Conservation (phyloP, 2,113 vertebrate species). For the Ophiodon elongatus region DNA sequence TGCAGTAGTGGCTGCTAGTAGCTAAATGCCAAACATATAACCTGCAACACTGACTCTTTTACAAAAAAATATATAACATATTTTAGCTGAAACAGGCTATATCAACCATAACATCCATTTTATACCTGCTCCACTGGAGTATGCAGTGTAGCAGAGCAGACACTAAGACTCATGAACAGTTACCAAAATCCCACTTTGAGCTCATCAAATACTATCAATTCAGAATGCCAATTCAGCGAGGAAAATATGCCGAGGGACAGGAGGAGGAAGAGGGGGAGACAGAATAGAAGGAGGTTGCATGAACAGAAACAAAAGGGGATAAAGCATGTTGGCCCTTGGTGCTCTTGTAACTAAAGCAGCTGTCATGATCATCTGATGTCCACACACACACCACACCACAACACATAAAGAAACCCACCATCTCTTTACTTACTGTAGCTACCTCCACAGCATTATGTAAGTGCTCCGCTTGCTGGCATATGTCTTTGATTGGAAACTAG, state of each 20-base stretch:
- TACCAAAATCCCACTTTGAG: constrained; percentile 51
- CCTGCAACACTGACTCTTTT: background rate
- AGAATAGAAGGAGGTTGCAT: constrained; percentile 30
- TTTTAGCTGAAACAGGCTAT: constrained; percentile 11
- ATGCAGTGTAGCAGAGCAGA: constrained; percentile 30
- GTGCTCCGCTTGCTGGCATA: constrained; percentile 33
- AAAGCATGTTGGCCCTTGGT: constrained; percentile 41
- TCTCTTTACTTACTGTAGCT: constrained; percentile 31
- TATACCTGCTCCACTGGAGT: constrained; percentile 24
- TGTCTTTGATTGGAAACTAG: constrained; percentile 46
- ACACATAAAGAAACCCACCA: constrained; percentile 9
- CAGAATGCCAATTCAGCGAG: constrained; percentile 46
- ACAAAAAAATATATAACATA: background rate
- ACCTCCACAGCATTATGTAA: constrained; percentile 50
- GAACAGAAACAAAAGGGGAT: constrained; percentile 44
- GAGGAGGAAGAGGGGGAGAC: constrained; percentile 35
- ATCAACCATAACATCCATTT: constrained; percentile 24
- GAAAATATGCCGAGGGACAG: constrained; percentile 58
- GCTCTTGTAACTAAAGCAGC: constrained; percentile 43
- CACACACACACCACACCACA: constrained; percentile 21
- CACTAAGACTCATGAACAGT: constrained; percentile 41
- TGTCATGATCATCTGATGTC: constrained; percentile 49
- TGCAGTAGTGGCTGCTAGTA: background rate
- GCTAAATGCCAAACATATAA: background rate
- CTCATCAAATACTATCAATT: constrained; percentile 66